phyloP scores from a whole-genome alignment of 1,140 invertebrate genomes.

The Plutomurus gul region DNA sequence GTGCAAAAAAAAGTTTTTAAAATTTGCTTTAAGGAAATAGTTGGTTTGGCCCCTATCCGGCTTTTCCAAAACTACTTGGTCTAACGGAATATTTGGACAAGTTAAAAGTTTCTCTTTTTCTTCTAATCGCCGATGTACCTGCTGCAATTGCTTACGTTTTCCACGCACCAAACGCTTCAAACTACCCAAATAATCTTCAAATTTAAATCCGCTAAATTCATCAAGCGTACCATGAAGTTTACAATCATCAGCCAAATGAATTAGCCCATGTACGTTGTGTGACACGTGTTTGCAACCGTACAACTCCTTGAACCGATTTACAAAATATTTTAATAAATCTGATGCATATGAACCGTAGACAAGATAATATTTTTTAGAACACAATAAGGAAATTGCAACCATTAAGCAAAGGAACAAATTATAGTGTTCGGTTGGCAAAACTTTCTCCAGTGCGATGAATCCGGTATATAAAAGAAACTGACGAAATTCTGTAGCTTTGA shows the following conservation, averaged over 20 bases:
- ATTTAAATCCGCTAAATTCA: slow-evolving; percentile 36
- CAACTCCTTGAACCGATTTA: slow-evolving; percentile 46
- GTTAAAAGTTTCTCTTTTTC: neutral
- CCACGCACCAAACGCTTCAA: neutral
- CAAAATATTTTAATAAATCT: slow-evolving; percentile 55
- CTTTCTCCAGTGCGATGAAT: slow-evolving; percentile 56
- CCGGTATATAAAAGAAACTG: slow-evolving; percentile 60
- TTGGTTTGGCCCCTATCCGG: neutral
- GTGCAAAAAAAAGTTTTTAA: neutral
- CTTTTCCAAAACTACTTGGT: neutral
- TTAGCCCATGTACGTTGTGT: slow-evolving; percentile 57
- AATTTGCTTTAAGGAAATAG: neutral
- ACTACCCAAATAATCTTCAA: slow-evolving; percentile 36
- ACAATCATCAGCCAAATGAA: slow-evolving; percentile 43
- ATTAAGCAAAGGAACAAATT: slow-evolving; percentile 57
- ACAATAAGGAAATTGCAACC: slow-evolving; percentile 54
- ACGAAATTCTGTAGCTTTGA: slow-evolving; percentile 62
- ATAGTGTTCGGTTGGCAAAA: slow-evolving; percentile 55
- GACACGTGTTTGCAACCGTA: slow-evolving; percentile 54
- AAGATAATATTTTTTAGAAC: neutral
- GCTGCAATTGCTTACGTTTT: neutral
- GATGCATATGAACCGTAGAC: slow-evolving; percentile 52
- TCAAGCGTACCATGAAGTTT: slow-evolving; percentile 37
- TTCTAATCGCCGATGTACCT: neutral
- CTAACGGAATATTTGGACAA: neutral